A percentile compares a stretch with the other conserved stretches of the same genome.
phyloP scores from a whole-genome alignment of 2,113 vertebrate species.

The Pomatorhinus ruficollis region DNA sequence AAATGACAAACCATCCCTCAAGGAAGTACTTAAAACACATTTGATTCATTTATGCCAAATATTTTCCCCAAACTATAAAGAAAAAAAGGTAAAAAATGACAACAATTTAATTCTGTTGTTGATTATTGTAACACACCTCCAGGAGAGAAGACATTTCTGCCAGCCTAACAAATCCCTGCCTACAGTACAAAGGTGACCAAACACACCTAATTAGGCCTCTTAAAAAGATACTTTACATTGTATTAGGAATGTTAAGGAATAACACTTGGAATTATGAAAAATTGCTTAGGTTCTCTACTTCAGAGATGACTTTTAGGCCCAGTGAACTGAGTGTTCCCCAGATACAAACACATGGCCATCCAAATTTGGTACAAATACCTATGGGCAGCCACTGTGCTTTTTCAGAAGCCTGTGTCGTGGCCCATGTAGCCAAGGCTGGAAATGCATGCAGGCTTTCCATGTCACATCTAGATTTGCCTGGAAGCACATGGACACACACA shows the following conservation, averaged over 20 bases:
- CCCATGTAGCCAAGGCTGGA: not conserved
- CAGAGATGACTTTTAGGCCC: too few relatives aligned
- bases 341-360: not conserved
- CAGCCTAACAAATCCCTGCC: not conserved
- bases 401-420: not conserved
- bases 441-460: not conserved
- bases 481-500: accelerated
- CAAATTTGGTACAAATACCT: not conserved
- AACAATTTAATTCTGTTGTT: not conserved
- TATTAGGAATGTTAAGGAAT: not conserved
- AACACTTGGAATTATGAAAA: not conserved
- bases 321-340: not conserved
- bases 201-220: not conserved
- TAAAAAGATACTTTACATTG: not conserved
- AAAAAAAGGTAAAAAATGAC: not conserved
- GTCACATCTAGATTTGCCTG: not conserved
- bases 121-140: not conserved
- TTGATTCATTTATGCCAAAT: not conserved
- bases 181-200: not conserved
- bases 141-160: not conserved
- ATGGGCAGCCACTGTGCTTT: not conserved
- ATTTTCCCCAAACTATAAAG: not conserved
- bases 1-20: not conserved
- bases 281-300: not conserved
- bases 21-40: not conserved